Base-by-base conservation (phyloP, 1,140 invertebrate genomes). In the Lepidurus packardi region DNA sequence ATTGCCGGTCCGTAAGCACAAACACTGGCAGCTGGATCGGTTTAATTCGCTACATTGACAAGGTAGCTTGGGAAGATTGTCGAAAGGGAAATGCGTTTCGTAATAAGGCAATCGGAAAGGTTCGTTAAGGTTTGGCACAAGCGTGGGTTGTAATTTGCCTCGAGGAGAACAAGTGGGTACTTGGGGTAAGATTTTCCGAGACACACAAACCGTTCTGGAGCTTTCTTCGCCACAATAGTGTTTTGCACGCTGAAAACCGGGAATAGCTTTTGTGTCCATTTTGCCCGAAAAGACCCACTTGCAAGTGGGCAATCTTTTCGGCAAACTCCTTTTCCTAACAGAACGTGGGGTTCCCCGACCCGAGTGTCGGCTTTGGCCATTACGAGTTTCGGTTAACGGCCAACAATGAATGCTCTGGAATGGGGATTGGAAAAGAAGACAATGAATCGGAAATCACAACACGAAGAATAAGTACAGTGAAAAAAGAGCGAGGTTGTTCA, bases 111-210 rank as follows among this genome's bases (percentile, higher is more conserved):
- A 21, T 65, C 8, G 53, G 21, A 21, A 16, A n/a, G 53, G 53
- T 13, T 65, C 16, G 21, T 13, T 65, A 65, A 65, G 53, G 16
- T 13, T 65, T 65, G 53, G 53, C 13, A 65, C 53, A 65, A 16
- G 53, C 13, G 53, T 65, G 53, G 53, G 53, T 65, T 65, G 53
- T 21, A 65, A 65, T 16, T 65, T 13, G 53, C 53, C 53, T 65
- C 53, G 53, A 65, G 53, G 53, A 4, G 9, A 65, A 21, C 53
- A 21, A 9, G 53, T 65, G 16, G 13, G 21, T 65, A 34, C 1
- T 34, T 34, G 34, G 34, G 34, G 34, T 34, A 34, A 34, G 34
- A 34, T 21, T 65, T 65, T 7, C 9, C 53, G n/a, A 65, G 53
- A n/a, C 53, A 65, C 9, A 21, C 53, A 21, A 65, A 65, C 13